Base-by-base conservation (phyloP, 1,140 invertebrate species). In the Magallana gigas region DNA sequence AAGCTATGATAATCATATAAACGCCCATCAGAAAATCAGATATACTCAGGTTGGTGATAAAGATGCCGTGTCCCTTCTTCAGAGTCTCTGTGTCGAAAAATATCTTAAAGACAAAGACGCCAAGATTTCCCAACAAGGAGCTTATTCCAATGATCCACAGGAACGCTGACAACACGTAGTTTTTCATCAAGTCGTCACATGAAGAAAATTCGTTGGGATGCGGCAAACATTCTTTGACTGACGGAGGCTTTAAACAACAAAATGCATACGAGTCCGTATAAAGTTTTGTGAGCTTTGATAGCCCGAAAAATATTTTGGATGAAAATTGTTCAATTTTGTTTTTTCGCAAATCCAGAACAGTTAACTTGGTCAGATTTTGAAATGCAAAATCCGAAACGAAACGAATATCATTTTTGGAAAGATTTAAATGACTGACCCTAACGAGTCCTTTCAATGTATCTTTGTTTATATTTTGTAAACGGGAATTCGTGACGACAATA, bases 11-110 rank as follows among this genome's bases (percentile, higher is more conserved):
- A 11, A 92, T n/a, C 68, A 94, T 56, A 80, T 94, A 94, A 1
- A 94, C 62, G 4, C 93, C 93, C 93, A 94, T 94, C 3, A 93
- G 83, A 57, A 94, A 89, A 80, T 94, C 93, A 8, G 93, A 90
- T 1, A 92, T 14, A 14, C 88, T 90, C 12, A 94, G 83, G 88
- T 92, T 93, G n/a, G 89, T 86, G 8, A 93, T 90, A 84, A 93
- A 91, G 18, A 91, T 76, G 18, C 88, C 89, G 88, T 91, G 87
- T 18, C 90, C 88, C 62, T 88, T 90, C 12, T 85, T 84, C 12
- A 89, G 80, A n/a, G 81, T 86, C 8, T 60, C 57, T 14, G 87
- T 84, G 71, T 90, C 86, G 29, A 83, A 76, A 12, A 88, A 7
- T 12, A 91, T 0, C 29, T 91, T 86, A 57, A 88, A 92, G 1